These are phyloP conservation scores for Anorthoa munda DNA, from an alignment of 2,888 invertebrate genomes.

Conservation along the genomic window DNA sequence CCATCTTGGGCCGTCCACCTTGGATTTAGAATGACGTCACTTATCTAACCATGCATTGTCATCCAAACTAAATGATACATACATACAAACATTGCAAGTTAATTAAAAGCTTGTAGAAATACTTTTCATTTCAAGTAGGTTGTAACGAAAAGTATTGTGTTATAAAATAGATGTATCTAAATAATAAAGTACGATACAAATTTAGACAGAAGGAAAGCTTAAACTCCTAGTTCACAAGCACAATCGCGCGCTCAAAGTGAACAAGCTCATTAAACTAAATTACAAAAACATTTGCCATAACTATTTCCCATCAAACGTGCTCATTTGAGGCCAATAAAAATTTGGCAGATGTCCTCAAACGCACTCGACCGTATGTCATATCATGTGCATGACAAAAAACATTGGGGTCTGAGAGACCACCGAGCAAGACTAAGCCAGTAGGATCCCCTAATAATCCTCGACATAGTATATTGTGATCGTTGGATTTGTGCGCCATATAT, in stretches of 20 bases:
- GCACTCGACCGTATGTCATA: slow-evolving; percentile 80
- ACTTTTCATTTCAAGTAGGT: too few species aligned
- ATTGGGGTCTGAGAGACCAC: slow-evolving; percentile 86
- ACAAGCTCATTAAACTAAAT: slow-evolving; percentile 31
- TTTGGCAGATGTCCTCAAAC: slow-evolving; percentile 80
- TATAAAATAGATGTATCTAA: too few species aligned
- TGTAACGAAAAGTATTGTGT: too few species aligned
- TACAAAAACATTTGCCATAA: slow-evolving; percentile 30
- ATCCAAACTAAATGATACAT: too few species aligned
- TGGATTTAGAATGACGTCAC: too few species aligned
- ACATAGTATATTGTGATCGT: slow-evolving; percentile 88
- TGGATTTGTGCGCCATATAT: slow-evolving; percentile 83
- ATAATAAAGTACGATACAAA: background rate
- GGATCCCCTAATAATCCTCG: slow-evolving; percentile 85
- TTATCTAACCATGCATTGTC: too few species aligned
- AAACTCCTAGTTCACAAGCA: background rate
- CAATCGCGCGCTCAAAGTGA: background rate
- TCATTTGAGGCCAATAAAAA: slow-evolving; percentile 50
- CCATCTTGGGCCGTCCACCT: too few species aligned
- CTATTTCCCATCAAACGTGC: slow-evolving; percentile 33
- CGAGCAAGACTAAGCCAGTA: slow-evolving; percentile 81
- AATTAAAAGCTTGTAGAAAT: too few species aligned
- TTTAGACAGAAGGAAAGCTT: background rate
- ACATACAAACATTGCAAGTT: too few species aligned
- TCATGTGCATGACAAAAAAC: slow-evolving; percentile 77